These are phyloP conservation scores for Chloroclysta siterata DNA, from an alignment of 2,888 invertebrate species.

Conservation along the genomic window DNA sequence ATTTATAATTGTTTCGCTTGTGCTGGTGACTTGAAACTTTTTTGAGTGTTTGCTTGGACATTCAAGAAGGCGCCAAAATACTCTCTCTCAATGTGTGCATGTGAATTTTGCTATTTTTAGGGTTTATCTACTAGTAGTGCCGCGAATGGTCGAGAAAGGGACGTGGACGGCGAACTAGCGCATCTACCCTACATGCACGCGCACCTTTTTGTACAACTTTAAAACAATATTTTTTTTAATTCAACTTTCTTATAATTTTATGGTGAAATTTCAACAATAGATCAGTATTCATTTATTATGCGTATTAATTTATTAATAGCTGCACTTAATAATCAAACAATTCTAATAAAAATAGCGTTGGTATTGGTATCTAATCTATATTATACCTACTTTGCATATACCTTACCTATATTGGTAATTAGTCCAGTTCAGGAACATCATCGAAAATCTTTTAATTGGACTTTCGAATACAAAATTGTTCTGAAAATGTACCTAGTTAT, in stretches of 20 bases:
- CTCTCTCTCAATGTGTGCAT: too few species aligned
- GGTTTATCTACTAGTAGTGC: too few species aligned
- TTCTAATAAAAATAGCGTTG: neutral
- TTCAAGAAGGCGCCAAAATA: too few species aligned
- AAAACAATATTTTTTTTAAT: conserved; percentile 31
- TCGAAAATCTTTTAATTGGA: neutral
- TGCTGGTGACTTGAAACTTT: too few species aligned
- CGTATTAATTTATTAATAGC: conserved; percentile 21
- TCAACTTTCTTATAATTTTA: conserved; percentile 33
- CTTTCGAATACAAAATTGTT: neutral
- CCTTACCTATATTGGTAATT: neutral
- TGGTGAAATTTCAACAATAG: conserved; percentile 28
- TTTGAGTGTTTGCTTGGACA: too few species aligned
- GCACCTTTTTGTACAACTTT: conserved; percentile 40
- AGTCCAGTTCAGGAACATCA: neutral
- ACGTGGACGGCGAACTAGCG: too few species aligned
- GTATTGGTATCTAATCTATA: too few species aligned
- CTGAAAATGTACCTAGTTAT: too few species aligned
- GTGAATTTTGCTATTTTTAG: too few species aligned
- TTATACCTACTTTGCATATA: neutral
- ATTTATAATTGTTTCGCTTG: too few species aligned
- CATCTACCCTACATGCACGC: conserved; percentile 46
- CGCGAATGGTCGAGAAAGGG: too few species aligned
- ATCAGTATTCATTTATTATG: conserved; percentile 28
- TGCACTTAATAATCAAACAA: conserved; percentile 6